These are phyloP conservation scores for Gopherus flavomarginatus DNA, from an alignment of 2,113 vertebrate species.

Conservation along the genomic window DNA sequence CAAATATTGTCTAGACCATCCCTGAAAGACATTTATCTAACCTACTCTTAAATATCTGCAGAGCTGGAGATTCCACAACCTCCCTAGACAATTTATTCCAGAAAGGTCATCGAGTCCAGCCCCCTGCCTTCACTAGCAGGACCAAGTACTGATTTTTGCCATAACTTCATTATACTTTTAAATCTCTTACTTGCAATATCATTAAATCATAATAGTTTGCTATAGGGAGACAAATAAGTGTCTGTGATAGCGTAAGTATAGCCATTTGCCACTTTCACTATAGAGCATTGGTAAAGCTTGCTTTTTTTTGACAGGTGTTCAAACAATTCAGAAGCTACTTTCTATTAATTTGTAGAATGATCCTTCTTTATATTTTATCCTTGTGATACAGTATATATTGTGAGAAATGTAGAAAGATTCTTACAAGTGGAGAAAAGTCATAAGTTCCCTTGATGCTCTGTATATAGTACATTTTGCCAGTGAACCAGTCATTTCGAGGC, in stretches of 20 bases:
- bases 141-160: too few species aligned
- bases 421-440: background rate
- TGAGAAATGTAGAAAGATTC: background rate
- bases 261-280: background rate
- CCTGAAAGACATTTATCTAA: too few species aligned
- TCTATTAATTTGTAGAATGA: background rate
- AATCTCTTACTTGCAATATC: background rate
- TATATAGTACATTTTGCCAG: background rate
- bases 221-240: background rate
- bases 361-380: background rate
- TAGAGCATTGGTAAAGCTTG: background rate
- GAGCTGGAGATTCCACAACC: too few species aligned
- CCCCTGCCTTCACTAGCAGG: too few species aligned
- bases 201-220: background rate
- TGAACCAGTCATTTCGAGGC: background rate
- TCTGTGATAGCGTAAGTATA: fast-evolving
- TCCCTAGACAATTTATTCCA: too few species aligned
- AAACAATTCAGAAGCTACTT: background rate
- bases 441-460: background rate
- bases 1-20: too few species aligned
- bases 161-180: background rate
- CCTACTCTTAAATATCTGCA: too few species aligned
- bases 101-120: too few species aligned
- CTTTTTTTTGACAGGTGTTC: background rate
- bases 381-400: background rate